Conservation (phyloP, 2,113 vertebrate species). For the Riparia riparia region DNA sequence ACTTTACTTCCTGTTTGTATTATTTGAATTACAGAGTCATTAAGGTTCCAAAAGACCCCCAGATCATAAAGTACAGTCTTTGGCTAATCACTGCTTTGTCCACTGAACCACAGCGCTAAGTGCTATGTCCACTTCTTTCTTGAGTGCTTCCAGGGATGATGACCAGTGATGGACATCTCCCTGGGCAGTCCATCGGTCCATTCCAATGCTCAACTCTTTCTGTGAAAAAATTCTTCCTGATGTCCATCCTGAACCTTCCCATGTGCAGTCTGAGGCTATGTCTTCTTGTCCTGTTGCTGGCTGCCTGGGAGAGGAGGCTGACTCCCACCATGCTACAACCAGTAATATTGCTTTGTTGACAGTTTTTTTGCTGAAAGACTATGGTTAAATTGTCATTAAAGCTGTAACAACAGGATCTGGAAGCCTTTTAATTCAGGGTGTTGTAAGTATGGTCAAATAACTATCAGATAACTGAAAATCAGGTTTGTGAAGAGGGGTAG, state of each 20-base stretch:
- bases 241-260: not conserved
- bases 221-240: not conserved
- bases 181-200: accelerated
- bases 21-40: not conserved
- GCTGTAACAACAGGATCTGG: not conserved
- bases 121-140: not conserved
- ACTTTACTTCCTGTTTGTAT: conserved; percentile 22
- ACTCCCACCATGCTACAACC: not conserved
- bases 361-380: not conserved
- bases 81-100: not conserved
- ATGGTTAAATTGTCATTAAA: not conserved
- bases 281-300: not conserved
- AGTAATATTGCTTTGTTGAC: not conserved
- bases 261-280: not conserved
- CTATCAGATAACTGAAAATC: not conserved
- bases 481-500: not conserved
- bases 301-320: not conserved
- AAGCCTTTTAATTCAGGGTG: not conserved
- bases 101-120: not conserved
- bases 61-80: not conserved
- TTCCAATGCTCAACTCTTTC: not conserved
- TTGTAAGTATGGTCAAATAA: not conserved
- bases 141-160: not conserved
- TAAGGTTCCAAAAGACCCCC: not conserved
- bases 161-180: not conserved